These are phyloP conservation scores for Spongilla lacustris DNA, from an alignment of 37 sponge, comb jelly and placozoan genomes.

Conservation along the genomic window DNA sequence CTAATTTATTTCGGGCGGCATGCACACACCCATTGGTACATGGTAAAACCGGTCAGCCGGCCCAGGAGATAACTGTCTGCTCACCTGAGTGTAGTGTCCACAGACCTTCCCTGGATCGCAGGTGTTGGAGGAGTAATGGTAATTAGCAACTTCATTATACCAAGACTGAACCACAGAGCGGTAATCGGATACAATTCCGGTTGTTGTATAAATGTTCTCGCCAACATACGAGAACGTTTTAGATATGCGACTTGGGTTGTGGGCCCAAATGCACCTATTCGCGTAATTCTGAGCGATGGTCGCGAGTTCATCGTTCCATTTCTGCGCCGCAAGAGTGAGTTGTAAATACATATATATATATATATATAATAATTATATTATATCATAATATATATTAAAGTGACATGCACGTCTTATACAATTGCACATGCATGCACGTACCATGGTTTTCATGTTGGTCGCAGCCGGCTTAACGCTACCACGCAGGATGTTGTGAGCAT, in stretches of 20 bases:
- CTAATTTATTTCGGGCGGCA: too few species aligned
- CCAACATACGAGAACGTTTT: constrained; percentile 36
- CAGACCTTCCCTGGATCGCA: constrained; percentile 28
- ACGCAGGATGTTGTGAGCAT: constrained; percentile 46
- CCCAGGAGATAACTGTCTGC: too few species aligned
- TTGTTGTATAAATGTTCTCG: constrained; percentile 11
- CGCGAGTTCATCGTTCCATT: constrained; percentile 52
- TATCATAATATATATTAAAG: not conserved
- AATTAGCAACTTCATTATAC: constrained; percentile 2
- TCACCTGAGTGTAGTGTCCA: constrained; percentile 54
- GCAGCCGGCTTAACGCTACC: constrained; percentile 57
- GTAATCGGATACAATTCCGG: not conserved
- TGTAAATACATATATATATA: not conserved
- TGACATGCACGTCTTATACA: not conserved
- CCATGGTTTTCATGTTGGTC: constrained; percentile 64
- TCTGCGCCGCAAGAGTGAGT: too few species aligned
- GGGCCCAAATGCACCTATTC: constrained; percentile 12
- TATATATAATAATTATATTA: not conserved
- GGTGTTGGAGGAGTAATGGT: not conserved
- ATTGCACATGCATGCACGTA: constrained; percentile 20
- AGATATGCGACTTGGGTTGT: constrained; percentile 17
- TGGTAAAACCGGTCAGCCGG: too few species aligned
- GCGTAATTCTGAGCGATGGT: constrained; percentile 38
- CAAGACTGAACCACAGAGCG: not conserved
- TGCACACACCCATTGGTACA: not conserved